Conservation (phyloP, 1,140 invertebrate genomes). For the Episyrphus balteatus region DNA sequence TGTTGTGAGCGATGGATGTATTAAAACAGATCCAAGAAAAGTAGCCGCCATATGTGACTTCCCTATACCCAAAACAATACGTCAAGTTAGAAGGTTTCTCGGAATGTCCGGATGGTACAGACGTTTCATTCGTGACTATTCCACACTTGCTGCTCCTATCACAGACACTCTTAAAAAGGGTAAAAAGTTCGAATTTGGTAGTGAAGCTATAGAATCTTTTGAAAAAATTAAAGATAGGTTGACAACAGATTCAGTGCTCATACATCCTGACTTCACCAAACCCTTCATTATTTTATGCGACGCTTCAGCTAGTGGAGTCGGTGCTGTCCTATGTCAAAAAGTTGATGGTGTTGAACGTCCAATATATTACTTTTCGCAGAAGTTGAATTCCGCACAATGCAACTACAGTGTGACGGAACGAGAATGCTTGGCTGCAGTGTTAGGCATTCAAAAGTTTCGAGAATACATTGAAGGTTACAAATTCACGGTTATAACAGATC, state of each 20-base stretch:
- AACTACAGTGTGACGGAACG: slow-evolving; percentile 36
- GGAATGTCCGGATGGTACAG: background rate
- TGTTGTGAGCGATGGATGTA: background rate
- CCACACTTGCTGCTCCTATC: background rate
- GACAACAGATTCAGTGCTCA: slow-evolving; percentile 3
- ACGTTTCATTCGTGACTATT: background rate
- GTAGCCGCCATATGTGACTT: slow-evolving; percentile 7
- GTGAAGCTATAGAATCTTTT: slow-evolving; percentile 2
- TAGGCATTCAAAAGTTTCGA: slow-evolving; percentile 34
- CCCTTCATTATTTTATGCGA: slow-evolving; percentile 8
- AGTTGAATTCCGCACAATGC: too few species aligned
- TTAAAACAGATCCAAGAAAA: slow-evolving; percentile 8
- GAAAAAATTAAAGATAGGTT: slow-evolving; percentile 5
- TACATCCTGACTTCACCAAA: slow-evolving; percentile 14
- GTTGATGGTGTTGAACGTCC: too few species aligned
- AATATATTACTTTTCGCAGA: too few species aligned
- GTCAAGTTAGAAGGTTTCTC: background rate
- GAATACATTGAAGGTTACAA: slow-evolving; percentile 32
- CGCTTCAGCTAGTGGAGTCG: too few species aligned
- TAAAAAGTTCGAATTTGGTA: background rate
- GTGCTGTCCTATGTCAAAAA: too few species aligned
- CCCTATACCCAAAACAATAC: background rate
- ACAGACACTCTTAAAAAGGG: background rate
- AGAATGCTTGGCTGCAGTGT: slow-evolving; percentile 37
- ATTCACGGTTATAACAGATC: slow-evolving; percentile 30